Evolutionary conservation across 2,888 invertebrate species (phyloP).

Genomic region (Odontocerum albicorne): DNA sequence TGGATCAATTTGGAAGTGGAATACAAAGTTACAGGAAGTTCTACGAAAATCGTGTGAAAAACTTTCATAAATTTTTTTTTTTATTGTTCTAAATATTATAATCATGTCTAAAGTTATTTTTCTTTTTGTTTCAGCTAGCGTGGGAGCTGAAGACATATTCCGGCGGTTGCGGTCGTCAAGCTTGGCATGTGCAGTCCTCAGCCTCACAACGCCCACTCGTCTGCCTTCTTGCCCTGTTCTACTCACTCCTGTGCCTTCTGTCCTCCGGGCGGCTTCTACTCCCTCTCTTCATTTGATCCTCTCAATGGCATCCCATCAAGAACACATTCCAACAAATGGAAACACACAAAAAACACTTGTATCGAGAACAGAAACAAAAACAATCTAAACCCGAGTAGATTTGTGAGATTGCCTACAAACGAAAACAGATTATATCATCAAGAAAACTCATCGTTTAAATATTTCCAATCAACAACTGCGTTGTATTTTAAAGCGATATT

Average conservation of each 20-base stretch:
- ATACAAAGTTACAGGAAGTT: too few species aligned
- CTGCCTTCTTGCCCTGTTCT: constrained; percentile 21
- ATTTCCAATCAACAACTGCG: too few species aligned
- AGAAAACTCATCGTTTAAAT: too few species aligned
- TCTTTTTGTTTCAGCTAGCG: constrained; percentile 14
- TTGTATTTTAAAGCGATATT: too few species aligned
- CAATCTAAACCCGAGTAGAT: too few species aligned
- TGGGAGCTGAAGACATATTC: background rate
- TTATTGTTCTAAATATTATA: too few species aligned
- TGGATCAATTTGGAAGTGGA: too few species aligned
- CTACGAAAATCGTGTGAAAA: too few species aligned
- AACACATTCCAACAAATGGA: background rate
- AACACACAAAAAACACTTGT: background rate
- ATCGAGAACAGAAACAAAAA: too few species aligned
- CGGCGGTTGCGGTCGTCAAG: constrained; percentile 1
- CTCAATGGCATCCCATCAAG: background rate
- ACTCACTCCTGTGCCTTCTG: background rate
- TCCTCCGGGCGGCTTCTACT: constrained; percentile 1
- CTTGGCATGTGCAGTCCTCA: constrained; percentile 25
- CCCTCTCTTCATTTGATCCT: background rate
- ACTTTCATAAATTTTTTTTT: too few species aligned
- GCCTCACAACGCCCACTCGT: constrained; percentile 11
- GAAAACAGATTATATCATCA: too few species aligned
- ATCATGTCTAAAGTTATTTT: background rate
- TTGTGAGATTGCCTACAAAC: too few species aligned